These are phyloP conservation scores for Frieseomelitta varia DNA, from an alignment of 1,140 invertebrate genomes.

Conservation along the genomic window DNA sequence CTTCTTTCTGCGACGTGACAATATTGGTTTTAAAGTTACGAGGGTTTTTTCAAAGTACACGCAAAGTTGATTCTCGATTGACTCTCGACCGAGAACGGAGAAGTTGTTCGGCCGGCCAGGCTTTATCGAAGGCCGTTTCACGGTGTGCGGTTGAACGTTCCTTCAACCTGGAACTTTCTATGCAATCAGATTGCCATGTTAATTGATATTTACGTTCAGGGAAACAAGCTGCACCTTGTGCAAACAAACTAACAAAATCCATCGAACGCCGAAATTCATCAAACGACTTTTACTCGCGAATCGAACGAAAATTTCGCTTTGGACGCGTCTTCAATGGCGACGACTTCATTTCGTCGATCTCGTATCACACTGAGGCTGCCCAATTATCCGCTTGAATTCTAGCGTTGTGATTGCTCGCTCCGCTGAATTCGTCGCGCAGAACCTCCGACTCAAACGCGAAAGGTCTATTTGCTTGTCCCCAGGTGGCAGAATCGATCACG, in stretches of 20 bases:
- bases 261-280: not conserved
- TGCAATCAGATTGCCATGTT: not conserved
- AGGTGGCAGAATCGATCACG: conserved; percentile 93
- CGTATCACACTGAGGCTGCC: not conserved
- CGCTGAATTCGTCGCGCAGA: not conserved
- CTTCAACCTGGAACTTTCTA: not conserved
- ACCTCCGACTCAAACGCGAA: not conserved
- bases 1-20: not conserved
- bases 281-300: no score
- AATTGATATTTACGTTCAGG: not conserved
- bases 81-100: not conserved
- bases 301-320: no score
- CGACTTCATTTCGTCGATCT: not conserved
- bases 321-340: not conserved
- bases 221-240: not conserved
- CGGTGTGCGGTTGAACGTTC: not conserved
- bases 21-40: conserved; percentile 22
- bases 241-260: not conserved
- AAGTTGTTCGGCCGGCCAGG: not conserved
- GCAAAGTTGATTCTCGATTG: conserved; percentile 9
- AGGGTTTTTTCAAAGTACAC: not conserved
- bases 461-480: conserved; percentile 58
- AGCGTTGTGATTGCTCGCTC: not conserved
- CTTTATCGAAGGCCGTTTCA: not conserved
- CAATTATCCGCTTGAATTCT: not conserved